Base-by-base conservation (phyloP, 2,888 invertebrate genomes). In the Trissolcus brochymenae region DNA sequence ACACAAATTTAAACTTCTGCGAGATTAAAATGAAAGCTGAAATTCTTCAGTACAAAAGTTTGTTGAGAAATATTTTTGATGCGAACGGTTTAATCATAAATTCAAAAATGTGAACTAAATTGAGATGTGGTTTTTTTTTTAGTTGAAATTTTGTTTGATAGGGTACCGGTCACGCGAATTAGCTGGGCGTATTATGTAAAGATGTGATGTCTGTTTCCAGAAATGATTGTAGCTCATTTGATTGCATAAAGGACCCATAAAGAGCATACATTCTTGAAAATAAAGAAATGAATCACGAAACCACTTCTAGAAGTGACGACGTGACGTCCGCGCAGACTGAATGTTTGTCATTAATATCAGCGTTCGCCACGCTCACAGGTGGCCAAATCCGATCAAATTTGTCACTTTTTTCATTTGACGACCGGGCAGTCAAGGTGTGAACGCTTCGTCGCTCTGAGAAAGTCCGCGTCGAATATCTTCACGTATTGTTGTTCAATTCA, bases 321-420 rank as follows among this genome's bases (percentile, higher is more conserved):
- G 46, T 76, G 76, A 74, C 68, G 72, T 80, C 77, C 67, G 65
- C 54, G 68, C 54, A 46, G 68, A 65, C 64, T 64, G 62, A 72
- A 68, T 25, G 62, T 66, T 35, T 66, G 76, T 76, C 80, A 80
- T 80, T 80, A 78, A 76, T 78, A 80, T 79, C 66, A 57, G 54
- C 51, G 73, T 86, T 85, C 64, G 83, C 80, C 71, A 84, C 84
- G 83, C 82, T 82, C 82, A 79, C 81, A 82, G 85, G 85, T 85
- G 85, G 85, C 78, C 85, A 75, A 70, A 59, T 74, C 53, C 68
- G 70, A 78, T 73, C 68, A 78, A 70, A 70, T 78, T 79, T 76
- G 76, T 78, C 76, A 75, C 67, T 76, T 79, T 79, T 72, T 79
- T 76, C 64, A 54, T 65, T 70, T 60, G 68, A 68, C 64, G 59